Evolutionary conservation across 2,888 invertebrate species (phyloP).

Genomic region (Drosophila quasianomalipes): DNA sequence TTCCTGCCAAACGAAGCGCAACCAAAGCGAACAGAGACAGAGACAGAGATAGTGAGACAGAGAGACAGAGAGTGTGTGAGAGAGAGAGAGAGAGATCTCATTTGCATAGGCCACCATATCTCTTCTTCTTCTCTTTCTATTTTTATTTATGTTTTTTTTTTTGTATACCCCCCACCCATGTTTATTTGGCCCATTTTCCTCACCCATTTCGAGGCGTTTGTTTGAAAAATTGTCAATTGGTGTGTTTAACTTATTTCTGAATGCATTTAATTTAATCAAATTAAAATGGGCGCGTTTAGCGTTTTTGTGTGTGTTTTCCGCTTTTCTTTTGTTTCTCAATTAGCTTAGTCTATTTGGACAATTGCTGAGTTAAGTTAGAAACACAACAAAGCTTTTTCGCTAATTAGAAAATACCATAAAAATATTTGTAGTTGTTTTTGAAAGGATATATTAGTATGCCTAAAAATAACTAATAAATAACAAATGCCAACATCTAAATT

Average conservation of each 20-base stretch:
- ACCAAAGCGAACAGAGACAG: slow-evolving; percentile 15
- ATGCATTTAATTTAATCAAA: slow-evolving; percentile 59
- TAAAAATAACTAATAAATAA: neutral
- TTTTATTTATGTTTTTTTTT: neutral
- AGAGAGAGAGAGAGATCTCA: slow-evolving; percentile 38
- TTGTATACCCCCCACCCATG: neutral
- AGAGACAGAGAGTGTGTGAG: neutral
- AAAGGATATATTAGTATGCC: neutral
- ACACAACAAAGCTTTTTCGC: slow-evolving; percentile 1
- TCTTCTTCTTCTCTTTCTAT: slow-evolving; percentile 10
- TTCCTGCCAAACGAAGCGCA: slow-evolving; percentile 36
- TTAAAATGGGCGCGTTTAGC: slow-evolving; percentile 55
- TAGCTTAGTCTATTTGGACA: neutral
- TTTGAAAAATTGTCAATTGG: slow-evolving; percentile 56
- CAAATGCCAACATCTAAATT: neutral
- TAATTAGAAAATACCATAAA: neutral
- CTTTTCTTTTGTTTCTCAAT: neutral
- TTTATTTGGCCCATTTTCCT: neutral
- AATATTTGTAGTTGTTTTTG: neutral
- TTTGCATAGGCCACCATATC: slow-evolving; percentile 82
- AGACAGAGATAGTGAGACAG: neutral
- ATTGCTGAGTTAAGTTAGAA: neutral
- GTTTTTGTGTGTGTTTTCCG: slow-evolving; percentile 5
- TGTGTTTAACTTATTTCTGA: slow-evolving; percentile 50
- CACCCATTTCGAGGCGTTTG: neutral